Evolutionary conservation across 2,113 vertebrate genomes (phyloP).

Genomic region (Nesogale talazaci): DNA sequence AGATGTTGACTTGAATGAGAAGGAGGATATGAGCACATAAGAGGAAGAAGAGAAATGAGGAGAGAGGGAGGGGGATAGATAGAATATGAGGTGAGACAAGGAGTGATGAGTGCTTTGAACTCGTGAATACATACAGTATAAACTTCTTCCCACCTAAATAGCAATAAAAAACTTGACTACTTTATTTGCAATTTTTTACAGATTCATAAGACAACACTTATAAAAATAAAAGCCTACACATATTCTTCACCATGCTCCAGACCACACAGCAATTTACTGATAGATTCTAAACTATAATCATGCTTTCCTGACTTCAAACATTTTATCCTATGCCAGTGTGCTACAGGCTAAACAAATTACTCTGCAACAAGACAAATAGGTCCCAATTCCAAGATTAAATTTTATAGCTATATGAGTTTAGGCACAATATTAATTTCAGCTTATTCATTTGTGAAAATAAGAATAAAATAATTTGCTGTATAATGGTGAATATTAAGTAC

Average conservation of each 20-base stretch:
- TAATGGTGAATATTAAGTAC: not conserved
- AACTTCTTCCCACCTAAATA: too few species aligned
- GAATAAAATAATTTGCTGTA: not conserved
- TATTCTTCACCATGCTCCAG: not conserved
- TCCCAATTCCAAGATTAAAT: not conserved
- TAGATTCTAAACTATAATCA: not conserved
- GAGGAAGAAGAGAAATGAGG: too few species aligned
- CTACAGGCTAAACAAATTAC: not conserved
- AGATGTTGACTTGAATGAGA: too few species aligned
- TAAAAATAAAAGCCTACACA: not conserved
- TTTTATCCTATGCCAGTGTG: not conserved
- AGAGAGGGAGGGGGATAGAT: too few species aligned
- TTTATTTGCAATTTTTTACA: slow-evolving; percentile 17
- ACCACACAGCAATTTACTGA: not conserved
- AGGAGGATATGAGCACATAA: too few species aligned
- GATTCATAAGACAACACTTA: not conserved
- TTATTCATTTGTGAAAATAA: slow-evolving; percentile 14
- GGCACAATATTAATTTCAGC: not conserved
- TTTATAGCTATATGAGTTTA: not conserved
- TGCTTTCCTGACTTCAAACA: not conserved
- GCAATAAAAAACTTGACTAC: not conserved
- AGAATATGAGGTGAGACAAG: too few species aligned
- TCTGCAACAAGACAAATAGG: not conserved
- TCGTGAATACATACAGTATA: too few species aligned
- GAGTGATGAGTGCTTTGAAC: too few species aligned